Evolutionary conservation across 2,888 invertebrate species (phyloP).

Genomic region (Platynereis dumerilii): DNA sequence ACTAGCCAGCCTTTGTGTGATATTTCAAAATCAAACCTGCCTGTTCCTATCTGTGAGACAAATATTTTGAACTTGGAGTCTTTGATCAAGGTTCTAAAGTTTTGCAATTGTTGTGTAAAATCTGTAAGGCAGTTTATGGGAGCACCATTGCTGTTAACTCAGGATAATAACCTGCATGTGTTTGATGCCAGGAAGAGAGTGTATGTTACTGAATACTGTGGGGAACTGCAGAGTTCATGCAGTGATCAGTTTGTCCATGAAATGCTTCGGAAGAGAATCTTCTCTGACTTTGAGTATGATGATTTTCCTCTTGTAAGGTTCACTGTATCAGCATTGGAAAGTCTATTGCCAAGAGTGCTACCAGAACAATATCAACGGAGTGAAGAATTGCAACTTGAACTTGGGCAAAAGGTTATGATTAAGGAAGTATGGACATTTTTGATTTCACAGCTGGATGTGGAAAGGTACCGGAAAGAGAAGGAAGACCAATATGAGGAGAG

Average conservation of each 20-base stretch:
- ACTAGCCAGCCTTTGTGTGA: slow-evolving; percentile 27
- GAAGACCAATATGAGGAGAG: no score
- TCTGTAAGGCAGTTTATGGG: slow-evolving; percentile 35
- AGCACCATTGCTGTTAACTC: slow-evolving; percentile 42
- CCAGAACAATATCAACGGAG: no score
- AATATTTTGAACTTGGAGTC: slow-evolving; percentile 30
- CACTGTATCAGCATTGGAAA: no score
- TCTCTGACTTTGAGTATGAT: no score
- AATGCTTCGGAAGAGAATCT: no score
- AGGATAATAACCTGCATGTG: slow-evolving; percentile 36
- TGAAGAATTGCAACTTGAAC: no score
- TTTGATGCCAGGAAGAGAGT: slow-evolving; percentile 33
- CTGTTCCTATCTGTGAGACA: slow-evolving; percentile 20
- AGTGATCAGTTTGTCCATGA: slow-evolving; percentile 9
- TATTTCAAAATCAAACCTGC: slow-evolving; percentile 21
- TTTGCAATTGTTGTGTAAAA: slow-evolving; percentile 30
- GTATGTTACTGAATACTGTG: slow-evolving; percentile 17
- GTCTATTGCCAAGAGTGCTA: no score
- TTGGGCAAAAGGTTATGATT: no score
- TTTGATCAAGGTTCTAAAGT: slow-evolving; percentile 36
- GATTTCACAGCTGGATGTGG: no score
- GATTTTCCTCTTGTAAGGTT: no score
- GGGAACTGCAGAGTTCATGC: background rate
- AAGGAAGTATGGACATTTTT: no score
- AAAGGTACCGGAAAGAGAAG: no score